phyloP scores from a whole-genome alignment of 2,888 invertebrate species.

The Melieria omissa region DNA sequence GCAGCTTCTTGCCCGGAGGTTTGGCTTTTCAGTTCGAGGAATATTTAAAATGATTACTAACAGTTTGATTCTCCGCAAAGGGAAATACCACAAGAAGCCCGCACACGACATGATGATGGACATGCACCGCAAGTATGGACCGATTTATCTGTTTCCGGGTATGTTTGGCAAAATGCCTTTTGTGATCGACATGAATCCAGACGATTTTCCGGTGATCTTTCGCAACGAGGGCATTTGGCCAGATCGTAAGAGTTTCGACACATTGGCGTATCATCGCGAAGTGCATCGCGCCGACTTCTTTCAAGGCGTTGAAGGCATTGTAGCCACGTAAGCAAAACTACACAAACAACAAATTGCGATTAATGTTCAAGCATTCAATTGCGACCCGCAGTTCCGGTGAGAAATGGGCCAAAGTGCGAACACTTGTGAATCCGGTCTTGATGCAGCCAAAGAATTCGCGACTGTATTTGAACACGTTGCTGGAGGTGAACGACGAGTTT shows the following conservation, averaged over 20 bases:
- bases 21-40: conserved; percentile 15
- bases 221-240: conserved; percentile 69
- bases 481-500: conserved; percentile 65
- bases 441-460: conserved; percentile 71
- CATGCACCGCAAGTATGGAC: conserved; percentile 59
- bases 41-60: background rate
- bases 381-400: conserved; percentile 62
- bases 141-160: conserved; percentile 65
- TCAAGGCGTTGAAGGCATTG: conserved; percentile 50
- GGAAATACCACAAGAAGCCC: conserved; percentile 12
- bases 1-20: conserved; percentile 58
- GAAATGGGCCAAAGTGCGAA: conserved; percentile 73
- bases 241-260: conserved; percentile 61
- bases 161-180: conserved; percentile 56
- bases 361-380: no score
- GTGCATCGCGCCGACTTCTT: conserved; percentile 49
- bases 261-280: conserved; percentile 64
- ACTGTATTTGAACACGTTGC: conserved; percentile 67
- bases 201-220: conserved; percentile 68
- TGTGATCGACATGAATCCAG: conserved; percentile 68
- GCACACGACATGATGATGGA: background rate
- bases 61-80: background rate
- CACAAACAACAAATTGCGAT: background rate
- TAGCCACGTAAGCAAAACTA: conserved; percentile 48
- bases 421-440: conserved; percentile 74